Evolutionary conservation across 2,888 invertebrate species (phyloP), one percentile per base, ranked within the genome.

Genomic region (Byasa hedistus): DNA sequence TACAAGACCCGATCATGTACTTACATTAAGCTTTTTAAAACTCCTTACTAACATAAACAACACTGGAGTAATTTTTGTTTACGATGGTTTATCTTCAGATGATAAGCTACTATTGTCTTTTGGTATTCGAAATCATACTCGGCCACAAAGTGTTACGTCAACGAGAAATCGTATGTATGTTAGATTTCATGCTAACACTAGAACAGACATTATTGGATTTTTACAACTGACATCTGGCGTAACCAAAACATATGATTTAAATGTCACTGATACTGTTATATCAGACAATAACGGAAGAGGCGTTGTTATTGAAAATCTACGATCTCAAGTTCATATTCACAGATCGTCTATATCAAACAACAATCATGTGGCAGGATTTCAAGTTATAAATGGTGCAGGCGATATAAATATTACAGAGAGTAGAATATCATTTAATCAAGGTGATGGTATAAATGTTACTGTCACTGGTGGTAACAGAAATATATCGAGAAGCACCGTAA

Each of bases 371-470:
- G 98, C 98, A 2, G 99, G 99, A 10, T 92, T 99, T 4, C 97
- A 98, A 77, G 94, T 99, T 2, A 93, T 95, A 1, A 96, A 95
- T 74, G 99, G 99, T 2, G 98, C 96, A 0, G 98, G 98, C 1
- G 98, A 99, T 83, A 94, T 99, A 0, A 98, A 99, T 83, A 93
- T 99, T 3, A 98, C 99, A 23, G 95, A 96, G 75, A 97, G 98
- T 71, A 93, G 95, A 75, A 95, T 99, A 72, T 96, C 96, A 22
- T 96, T 97, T 74, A 99, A 99, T 82, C 94, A 95, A 79, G 98
- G 98, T 1, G 98, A 98, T 78, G 99, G 99, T 0, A 93, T 99
- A 15, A 99, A 99, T 83, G 95, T 99, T 17, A 98, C 98, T 0
- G 97, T 97, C 69, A 96, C 97, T 3, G 99, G 99, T 0, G 99